Percentiles rank a stretch among this genome's conserved stretches.
Conservation (phyloP, 2,797 vertebrate genomes). For the Semotilus atromaculatus region DNA sequence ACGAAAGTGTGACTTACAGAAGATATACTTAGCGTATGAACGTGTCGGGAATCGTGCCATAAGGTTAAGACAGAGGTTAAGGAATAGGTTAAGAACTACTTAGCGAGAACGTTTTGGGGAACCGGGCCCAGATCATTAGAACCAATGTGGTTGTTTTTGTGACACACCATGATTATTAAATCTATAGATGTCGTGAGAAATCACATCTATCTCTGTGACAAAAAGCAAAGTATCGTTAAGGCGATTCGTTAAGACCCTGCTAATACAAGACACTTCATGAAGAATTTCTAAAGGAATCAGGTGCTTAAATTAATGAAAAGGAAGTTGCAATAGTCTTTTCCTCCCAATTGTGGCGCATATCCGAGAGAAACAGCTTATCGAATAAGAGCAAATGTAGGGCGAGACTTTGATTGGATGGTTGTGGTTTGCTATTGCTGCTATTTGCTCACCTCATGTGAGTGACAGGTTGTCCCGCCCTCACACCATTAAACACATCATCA, state of each 20-base stretch:
- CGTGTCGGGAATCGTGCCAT: too few relatives aligned
- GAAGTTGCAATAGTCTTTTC: neutral
- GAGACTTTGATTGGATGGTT: neutral
- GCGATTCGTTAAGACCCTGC: neutral
- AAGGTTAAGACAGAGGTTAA: too few relatives aligned
- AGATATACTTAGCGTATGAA: too few relatives aligned
- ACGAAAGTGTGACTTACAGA: too few relatives aligned
- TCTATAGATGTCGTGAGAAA: neutral
- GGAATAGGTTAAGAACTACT: too few relatives aligned
- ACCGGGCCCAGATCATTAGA: neutral
- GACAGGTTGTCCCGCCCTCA: neutral
- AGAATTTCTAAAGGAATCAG: neutral
- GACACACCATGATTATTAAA: neutral
- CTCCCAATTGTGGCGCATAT: neutral
- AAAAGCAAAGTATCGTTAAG: neutral
- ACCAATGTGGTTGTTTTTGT: neutral
- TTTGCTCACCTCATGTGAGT: neutral
- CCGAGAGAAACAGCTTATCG: neutral
- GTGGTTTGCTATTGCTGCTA: neutral
- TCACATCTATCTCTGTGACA: neutral
- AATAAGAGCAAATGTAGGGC: too few relatives aligned
- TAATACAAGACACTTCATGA: neutral
- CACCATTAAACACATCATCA: neutral
- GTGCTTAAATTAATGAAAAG: neutral
- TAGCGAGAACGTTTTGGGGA: too few relatives aligned